These are phyloP conservation scores for Drosophila malerkotliana DNA, from an alignment of 1,140 invertebrate species.

Conservation along the genomic window DNA sequence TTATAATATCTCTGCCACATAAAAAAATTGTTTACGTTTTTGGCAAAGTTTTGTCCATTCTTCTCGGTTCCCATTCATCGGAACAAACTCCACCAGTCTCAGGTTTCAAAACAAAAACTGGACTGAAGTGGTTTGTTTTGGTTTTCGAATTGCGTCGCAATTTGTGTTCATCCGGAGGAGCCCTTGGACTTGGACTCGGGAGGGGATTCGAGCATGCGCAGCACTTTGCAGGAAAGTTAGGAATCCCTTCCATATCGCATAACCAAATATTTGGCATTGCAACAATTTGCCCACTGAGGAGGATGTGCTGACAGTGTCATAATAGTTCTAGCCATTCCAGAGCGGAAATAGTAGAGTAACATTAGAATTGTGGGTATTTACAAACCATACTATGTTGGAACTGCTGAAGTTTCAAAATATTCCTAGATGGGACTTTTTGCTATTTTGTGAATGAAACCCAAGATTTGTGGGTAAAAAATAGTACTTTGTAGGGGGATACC, in stretches of 20 bases:
- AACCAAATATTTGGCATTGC: conserved; percentile 56
- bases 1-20: no score
- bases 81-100: conserved; percentile 23
- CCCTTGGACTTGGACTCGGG: neutral
- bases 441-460: conserved; percentile 26
- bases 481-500: neutral
- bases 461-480: conserved; percentile 60
- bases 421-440: neutral
- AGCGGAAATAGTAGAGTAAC: conserved; percentile 55
- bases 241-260: conserved; percentile 32
- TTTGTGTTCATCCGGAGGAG: conserved; percentile 16
- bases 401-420: neutral
- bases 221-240: conserved; percentile 32
- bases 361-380: conserved; percentile 56
- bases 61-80: conserved; percentile 38
- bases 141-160: conserved; percentile 57
- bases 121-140: conserved; percentile 64
- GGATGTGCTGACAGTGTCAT: conserved; percentile 34
- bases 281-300: conserved; percentile 23
- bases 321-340: conserved; percentile 14
- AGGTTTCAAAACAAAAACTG: conserved; percentile 72
- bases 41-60: conserved; percentile 21
- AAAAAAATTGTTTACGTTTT: conserved; percentile 67
- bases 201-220: conserved; percentile 51
- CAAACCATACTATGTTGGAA: neutral